A percentile compares a stretch with the other conserved stretches of the same genome.
phyloP scores from a whole-genome alignment of 2,797 vertebrate genomes.

The Siniperca scherzeri region DNA sequence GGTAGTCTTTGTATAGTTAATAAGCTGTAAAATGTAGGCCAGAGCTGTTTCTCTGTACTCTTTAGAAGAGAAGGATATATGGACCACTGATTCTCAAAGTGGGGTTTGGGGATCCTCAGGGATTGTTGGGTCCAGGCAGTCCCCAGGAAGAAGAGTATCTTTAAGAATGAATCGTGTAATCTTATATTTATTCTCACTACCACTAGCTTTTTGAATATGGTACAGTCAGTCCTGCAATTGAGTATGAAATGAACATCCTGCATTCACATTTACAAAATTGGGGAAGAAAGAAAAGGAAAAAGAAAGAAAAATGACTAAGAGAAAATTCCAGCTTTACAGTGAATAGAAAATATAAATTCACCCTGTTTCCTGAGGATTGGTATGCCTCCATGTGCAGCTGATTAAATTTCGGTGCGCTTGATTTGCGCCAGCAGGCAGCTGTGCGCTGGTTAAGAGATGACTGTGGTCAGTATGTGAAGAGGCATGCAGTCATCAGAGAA shows the following conservation, averaged over 20 bases:
- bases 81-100: conserved; percentile 47
- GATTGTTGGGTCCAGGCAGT: conserved; percentile 24
- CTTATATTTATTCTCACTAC: neutral
- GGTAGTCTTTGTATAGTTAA: conserved; percentile 72
- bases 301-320: neutral
- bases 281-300: neutral
- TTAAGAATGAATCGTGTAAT: neutral
- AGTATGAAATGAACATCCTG: neutral
- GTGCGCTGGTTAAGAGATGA: conserved; percentile 63
- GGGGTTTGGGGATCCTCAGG: conserved; percentile 43
- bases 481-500: conserved; percentile 64
- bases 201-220: neutral
- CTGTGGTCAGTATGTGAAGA: conserved; percentile 51
- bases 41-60: conserved; percentile 54
- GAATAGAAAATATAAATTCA: conserved; percentile 32
- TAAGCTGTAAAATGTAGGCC: conserved; percentile 82
- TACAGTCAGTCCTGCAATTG: neutral
- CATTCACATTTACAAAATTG: neutral
- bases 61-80: conserved; percentile 51
- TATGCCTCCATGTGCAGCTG: conserved; percentile 59
- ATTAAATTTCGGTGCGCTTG: conserved; percentile 69
- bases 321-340: conserved; percentile 9
- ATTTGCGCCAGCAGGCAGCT: conserved; percentile 71
- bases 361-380: conserved; percentile 34
- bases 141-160: conserved; percentile 1